These are phyloP conservation scores for Philaethria dido DNA, from an alignment of 2,888 invertebrate genomes.

Conservation along the genomic window DNA sequence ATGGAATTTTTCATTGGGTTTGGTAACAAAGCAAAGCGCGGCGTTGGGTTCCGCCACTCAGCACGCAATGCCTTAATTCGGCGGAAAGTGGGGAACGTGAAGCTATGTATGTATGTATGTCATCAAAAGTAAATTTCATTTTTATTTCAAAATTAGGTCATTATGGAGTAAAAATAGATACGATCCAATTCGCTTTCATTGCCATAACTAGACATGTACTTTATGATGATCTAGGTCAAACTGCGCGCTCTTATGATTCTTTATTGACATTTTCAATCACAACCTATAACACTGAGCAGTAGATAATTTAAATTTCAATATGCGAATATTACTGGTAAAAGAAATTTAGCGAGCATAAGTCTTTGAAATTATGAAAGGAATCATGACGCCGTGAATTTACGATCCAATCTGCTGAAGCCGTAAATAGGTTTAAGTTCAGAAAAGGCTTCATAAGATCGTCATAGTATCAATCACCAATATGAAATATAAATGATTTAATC, in stretches of 20 bases:
- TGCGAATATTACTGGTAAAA: neutral
- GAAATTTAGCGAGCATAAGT: neutral
- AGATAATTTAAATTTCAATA: slow-evolving; percentile 20
- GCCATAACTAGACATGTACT: slow-evolving; percentile 36
- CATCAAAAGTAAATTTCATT: neutral
- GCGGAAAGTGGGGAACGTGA: no score
- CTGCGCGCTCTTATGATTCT: slow-evolving; percentile 30
- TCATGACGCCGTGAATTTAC: slow-evolving; percentile 14
- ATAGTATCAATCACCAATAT: neutral
- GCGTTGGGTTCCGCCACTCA: no score
- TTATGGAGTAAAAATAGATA: slow-evolving; percentile 17
- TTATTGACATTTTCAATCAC: slow-evolving; percentile 36
- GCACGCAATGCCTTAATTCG: no score
- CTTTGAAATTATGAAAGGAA: neutral
- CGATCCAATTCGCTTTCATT: slow-evolving; percentile 30
- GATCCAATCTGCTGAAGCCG: slow-evolving; percentile 12
- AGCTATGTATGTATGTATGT: no score
- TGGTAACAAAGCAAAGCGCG: no score
- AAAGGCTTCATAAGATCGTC: slow-evolving; percentile 16
- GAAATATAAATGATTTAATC: neutral
- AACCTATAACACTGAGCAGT: slow-evolving; percentile 29
- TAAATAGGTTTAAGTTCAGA: slow-evolving; percentile 11
- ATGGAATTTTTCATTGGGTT: no score
- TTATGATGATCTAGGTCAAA: slow-evolving; percentile 41
- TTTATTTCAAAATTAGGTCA: slow-evolving; percentile 11